phyloP scores from a whole-genome alignment of 2,888 invertebrate genomes.

The Eupsilia transversa region DNA sequence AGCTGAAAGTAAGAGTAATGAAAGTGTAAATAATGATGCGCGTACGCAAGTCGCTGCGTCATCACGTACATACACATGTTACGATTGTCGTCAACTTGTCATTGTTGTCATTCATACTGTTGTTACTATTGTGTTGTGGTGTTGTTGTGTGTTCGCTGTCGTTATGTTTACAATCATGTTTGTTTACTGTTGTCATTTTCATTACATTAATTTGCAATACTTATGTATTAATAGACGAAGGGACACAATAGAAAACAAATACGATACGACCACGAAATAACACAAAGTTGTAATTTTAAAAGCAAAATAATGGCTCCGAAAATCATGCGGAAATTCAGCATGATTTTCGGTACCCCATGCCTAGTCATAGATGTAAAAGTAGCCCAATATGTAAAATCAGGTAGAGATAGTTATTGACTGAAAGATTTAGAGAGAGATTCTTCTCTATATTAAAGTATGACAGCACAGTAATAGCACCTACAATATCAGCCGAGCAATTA shows the following conservation, averaged over 20 bases:
- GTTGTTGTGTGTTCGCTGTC: background rate
- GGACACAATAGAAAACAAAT: background rate
- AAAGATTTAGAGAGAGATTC: background rate
- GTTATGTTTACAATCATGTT: constrained; percentile 15
- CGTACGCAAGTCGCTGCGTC: constrained; percentile 48
- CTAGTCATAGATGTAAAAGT: background rate
- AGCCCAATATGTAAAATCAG: background rate
- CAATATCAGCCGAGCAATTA: constrained; percentile 20
- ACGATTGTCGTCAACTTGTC: constrained; percentile 26
- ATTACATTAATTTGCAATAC: background rate
- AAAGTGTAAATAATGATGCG: constrained; percentile 47
- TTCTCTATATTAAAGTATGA: background rate
- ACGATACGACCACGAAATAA: background rate
- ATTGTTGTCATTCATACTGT: constrained; percentile 44
- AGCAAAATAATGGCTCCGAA: background rate
- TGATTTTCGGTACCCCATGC: background rate
- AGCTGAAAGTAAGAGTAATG: constrained; percentile 52
- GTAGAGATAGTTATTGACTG: background rate
- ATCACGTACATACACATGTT: constrained; percentile 26
- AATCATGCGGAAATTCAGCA: background rate
- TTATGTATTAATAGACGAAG: background rate
- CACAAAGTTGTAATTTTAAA: background rate
- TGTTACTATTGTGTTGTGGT: constrained; percentile 35
- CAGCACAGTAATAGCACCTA: background rate
- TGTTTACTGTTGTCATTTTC: background rate